Conservation (phyloP, 2,797 vertebrate genomes). For the Danio tinwini region DNA sequence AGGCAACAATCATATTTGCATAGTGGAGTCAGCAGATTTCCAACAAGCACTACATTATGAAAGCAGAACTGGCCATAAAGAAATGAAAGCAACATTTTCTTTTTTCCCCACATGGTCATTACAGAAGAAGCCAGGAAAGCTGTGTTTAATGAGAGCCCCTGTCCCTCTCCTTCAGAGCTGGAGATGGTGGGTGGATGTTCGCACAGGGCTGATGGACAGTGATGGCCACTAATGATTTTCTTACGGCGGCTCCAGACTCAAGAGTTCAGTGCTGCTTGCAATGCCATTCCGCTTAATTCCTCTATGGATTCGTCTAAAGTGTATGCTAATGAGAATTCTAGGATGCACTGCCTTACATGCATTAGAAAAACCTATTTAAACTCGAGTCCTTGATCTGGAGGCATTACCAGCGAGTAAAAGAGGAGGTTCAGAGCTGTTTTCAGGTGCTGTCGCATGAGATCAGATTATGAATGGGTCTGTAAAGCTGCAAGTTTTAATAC, state of each 20-base stretch:
- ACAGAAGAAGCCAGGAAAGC: conserved; percentile 23
- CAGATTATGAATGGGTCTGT: neutral
- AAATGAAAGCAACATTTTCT: conserved; percentile 26
- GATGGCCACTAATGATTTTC: conserved; percentile 55
- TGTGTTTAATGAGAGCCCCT: neutral
- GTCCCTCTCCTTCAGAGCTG: too few relatives aligned
- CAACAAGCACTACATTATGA: conserved; percentile 11
- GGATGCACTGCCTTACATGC: neutral
- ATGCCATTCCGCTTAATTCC: conserved; percentile 27
- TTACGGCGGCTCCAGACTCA: conserved; percentile 22
- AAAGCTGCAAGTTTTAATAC: neutral
- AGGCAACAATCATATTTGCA: conserved; percentile 2
- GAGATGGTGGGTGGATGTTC: conserved; percentile 48
- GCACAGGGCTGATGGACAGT: conserved; percentile 34
- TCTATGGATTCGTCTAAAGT: conserved; percentile 25
- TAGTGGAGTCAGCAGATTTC: conserved; percentile 12
- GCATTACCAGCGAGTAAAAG: neutral
- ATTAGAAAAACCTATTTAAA: neutral
- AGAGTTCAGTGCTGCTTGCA: conserved; percentile 22
- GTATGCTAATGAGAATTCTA: conserved; percentile 26
- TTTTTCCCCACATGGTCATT: conserved; percentile 8
- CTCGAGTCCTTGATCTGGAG: conserved; percentile 9
- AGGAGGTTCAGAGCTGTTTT: neutral
- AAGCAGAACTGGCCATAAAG: conserved; percentile 13
- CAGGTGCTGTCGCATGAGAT: neutral